phyloP scores from a whole-genome alignment of 2,888 invertebrate genomes.

The Trichogramma dendrolimi region DNA sequence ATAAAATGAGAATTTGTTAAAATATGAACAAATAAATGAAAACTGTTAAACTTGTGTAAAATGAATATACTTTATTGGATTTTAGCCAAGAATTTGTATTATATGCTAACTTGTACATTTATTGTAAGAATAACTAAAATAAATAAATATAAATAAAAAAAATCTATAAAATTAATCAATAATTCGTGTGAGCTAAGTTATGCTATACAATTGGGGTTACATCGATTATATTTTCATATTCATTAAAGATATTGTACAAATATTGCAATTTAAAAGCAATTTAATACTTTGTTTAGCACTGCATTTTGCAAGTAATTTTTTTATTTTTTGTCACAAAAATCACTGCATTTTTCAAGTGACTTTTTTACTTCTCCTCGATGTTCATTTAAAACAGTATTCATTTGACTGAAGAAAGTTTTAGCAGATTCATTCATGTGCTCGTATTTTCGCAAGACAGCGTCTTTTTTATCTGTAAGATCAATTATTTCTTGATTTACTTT shows the following conservation, averaged over 20 bases:
- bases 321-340: neutral
- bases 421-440: slow-evolving; percentile 34
- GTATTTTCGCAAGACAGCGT: slow-evolving; percentile 35
- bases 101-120: slow-evolving; percentile 20
- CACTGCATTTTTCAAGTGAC: slow-evolving; percentile 1
- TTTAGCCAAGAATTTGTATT: slow-evolving; percentile 27
- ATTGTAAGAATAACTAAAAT: slow-evolving; percentile 1
- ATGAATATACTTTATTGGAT: slow-evolving; percentile 27
- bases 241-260: neutral
- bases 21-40: slow-evolving; percentile 1
- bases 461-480: slow-evolving; percentile 38
- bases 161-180: slow-evolving; percentile 2
- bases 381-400: slow-evolving; percentile 34
- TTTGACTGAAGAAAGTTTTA: slow-evolving; percentile 36
- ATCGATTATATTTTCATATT: neutral
- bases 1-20: slow-evolving; percentile 5
- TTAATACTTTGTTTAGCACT: neutral
- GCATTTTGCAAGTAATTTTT: slow-evolving; percentile 1
- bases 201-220: no score
- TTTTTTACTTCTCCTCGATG: slow-evolving; percentile 31
- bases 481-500: slow-evolving; percentile 29
- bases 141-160: slow-evolving; percentile 3
- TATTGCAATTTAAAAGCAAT: slow-evolving; percentile 1
- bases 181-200: no score
- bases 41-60: slow-evolving; percentile 21